Conservation (phyloP, 2,888 invertebrate species). For the Caenorhabditis angaria region DNA sequence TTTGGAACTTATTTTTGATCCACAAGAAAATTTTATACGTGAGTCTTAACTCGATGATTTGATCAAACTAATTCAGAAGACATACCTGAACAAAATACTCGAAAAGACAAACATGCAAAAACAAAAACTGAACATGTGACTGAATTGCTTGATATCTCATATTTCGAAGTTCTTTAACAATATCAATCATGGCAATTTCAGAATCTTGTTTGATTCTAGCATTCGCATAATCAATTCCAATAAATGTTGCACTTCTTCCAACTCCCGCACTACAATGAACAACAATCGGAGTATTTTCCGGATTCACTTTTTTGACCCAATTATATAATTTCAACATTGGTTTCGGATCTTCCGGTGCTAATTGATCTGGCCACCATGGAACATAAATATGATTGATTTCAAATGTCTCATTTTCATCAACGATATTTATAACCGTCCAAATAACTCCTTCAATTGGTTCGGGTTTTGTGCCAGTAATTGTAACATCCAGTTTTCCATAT, state of each 20-base stretch:
- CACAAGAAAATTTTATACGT: too few relatives aligned
- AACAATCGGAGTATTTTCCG: slow-evolving; percentile 40
- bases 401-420: slow-evolving; percentile 3
- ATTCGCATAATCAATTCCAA: slow-evolving; percentile 50
- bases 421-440: background rate
- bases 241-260: slow-evolving; percentile 58
- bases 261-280: slow-evolving; percentile 64
- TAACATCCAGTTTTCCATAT: slow-evolving; percentile 31
- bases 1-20: too few relatives aligned
- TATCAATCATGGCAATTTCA: slow-evolving; percentile 35
- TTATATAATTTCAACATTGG: slow-evolving; percentile 48
- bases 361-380: slow-evolving; percentile 57
- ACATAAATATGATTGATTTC: slow-evolving; percentile 43
- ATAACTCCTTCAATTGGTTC: slow-evolving; percentile 35
- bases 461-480: slow-evolving; percentile 31
- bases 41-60: too few relatives aligned
- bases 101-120: slow-evolving; percentile 46
- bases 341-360: slow-evolving; percentile 51
- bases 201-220: slow-evolving; percentile 37
- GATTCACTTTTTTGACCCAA: slow-evolving; percentile 48
- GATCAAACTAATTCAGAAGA: too few relatives aligned
- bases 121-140: slow-evolving; percentile 52
- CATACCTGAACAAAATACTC: slow-evolving; percentile 40
- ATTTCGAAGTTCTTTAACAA: slow-evolving; percentile 46
- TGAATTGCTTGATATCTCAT: slow-evolving; percentile 47